A percentile compares a stretch with the other conserved stretches of the same genome.
phyloP scores from a whole-genome alignment of 2,888 invertebrate genomes.

The Aphrophora alni region DNA sequence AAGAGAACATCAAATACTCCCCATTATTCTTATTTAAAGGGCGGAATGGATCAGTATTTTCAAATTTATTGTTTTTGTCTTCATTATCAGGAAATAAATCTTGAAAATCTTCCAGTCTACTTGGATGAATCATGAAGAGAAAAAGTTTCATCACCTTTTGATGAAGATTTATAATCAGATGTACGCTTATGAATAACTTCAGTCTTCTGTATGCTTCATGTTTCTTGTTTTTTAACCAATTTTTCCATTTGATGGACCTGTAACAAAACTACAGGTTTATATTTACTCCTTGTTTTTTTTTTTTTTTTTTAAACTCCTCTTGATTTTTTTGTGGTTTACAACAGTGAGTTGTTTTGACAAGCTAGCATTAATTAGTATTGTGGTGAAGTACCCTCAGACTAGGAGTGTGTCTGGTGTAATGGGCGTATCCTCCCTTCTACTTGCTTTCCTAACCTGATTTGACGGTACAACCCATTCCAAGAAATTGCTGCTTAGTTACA shows the following conservation, averaged over 20 bases:
- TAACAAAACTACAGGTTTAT: no score
- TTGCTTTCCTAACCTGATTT: no score
- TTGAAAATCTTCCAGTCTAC: neutral
- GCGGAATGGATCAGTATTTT: neutral
- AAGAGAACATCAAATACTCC: constrained; percentile 7
- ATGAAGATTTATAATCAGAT: neutral
- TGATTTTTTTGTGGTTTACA: constrained; percentile 2
- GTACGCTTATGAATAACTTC: neutral
- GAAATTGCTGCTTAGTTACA: no score
- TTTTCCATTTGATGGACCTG: no score
- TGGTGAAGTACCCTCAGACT: no score
- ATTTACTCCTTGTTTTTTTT: neutral
- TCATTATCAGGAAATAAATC: neutral
- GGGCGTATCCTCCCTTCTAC: no score
- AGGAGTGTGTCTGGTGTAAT: no score
- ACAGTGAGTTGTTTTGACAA: neutral
- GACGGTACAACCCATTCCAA: no score
- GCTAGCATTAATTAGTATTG: neutral
- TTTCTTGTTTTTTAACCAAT: neutral
- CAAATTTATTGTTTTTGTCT: neutral
- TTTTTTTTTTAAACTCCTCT: neutral
- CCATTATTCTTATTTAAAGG: neutral
- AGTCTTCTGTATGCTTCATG: neutral
- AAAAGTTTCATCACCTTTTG: neutral
- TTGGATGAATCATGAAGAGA: neutral